Percentiles rank a stretch among this genome's conserved stretches.
phyloP scores from a whole-genome alignment of 2,888 invertebrate species.

The Gryllus longicercus region DNA sequence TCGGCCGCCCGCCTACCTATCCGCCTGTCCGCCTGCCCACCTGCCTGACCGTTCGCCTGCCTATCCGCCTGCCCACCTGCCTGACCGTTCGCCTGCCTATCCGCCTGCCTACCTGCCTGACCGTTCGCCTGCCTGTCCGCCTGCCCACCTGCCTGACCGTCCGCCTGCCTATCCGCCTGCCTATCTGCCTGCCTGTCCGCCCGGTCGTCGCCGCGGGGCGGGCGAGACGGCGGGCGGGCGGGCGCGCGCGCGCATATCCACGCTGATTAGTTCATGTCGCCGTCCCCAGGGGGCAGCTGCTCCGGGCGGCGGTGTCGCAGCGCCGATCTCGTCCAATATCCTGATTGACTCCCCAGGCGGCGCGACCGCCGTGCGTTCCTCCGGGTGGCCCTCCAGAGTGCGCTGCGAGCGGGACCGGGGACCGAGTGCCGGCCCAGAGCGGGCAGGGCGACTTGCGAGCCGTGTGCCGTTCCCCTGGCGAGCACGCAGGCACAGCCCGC shows the following conservation, averaged over 20 bases:
- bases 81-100: background rate
- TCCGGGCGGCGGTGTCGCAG: background rate
- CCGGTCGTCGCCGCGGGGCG: background rate
- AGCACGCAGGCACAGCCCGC: too few species aligned
- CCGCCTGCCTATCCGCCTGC: too few species aligned
- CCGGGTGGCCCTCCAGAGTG: background rate
- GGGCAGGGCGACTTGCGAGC: too few species aligned
- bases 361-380: background rate
- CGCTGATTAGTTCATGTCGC: constrained; percentile 3
- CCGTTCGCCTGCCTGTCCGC: background rate
- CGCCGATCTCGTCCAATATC: background rate
- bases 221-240: background rate
- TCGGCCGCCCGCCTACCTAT: background rate
- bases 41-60: too few species aligned
- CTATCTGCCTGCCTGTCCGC: background rate
- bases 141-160: too few species aligned
- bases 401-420: too few species aligned
- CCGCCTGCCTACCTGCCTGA: too few species aligned
- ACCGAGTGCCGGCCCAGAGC: too few species aligned
- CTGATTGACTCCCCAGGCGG: constrained; percentile 17
- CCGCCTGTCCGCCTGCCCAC: too few species aligned
- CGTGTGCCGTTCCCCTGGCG: too few species aligned
- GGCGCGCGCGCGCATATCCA: background rate
- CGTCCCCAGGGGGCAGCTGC: background rate
- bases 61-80: too few species aligned